A percentile compares a stretch with the other conserved stretches of the same genome.
phyloP scores from a whole-genome alignment of 2,888 invertebrate species.

The Spilarctia lutea region DNA sequence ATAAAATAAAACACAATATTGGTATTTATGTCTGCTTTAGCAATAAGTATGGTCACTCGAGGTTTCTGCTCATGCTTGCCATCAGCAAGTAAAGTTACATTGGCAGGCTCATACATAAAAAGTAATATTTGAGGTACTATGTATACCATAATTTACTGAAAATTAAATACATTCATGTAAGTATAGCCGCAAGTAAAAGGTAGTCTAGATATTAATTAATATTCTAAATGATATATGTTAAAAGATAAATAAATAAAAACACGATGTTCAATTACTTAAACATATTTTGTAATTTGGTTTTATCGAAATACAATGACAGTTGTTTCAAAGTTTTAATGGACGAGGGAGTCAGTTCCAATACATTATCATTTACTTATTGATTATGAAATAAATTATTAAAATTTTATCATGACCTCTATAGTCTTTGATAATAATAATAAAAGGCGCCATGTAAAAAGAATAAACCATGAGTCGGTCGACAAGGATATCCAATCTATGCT shows the following conservation, averaged over 20 bases:
- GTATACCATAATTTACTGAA: too few relatives aligned
- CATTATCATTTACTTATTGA: background rate
- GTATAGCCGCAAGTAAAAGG: too few relatives aligned
- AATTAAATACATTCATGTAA: too few relatives aligned
- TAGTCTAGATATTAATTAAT: background rate
- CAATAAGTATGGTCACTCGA: too few relatives aligned
- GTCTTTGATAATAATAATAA: background rate
- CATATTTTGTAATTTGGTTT: background rate
- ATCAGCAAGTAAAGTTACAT: too few relatives aligned
- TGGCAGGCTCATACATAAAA: too few relatives aligned
- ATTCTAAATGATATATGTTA: background rate
- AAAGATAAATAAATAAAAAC: background rate
- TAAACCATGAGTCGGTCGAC: constrained; percentile 28
- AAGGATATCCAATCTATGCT: constrained; percentile 36
- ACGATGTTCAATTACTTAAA: background rate
- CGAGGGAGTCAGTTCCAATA: background rate
- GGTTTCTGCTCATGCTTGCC: too few relatives aligned
- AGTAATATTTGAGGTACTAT: too few relatives aligned
- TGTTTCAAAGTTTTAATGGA: background rate
- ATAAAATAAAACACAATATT: too few relatives aligned
- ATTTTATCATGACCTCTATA: background rate
- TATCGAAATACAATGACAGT: background rate
- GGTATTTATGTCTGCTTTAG: too few relatives aligned
- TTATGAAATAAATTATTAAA: background rate
- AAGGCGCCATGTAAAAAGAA: background rate